Conservation (phyloP, 2,113 vertebrate genomes). For the Charadrius vociferus region DNA sequence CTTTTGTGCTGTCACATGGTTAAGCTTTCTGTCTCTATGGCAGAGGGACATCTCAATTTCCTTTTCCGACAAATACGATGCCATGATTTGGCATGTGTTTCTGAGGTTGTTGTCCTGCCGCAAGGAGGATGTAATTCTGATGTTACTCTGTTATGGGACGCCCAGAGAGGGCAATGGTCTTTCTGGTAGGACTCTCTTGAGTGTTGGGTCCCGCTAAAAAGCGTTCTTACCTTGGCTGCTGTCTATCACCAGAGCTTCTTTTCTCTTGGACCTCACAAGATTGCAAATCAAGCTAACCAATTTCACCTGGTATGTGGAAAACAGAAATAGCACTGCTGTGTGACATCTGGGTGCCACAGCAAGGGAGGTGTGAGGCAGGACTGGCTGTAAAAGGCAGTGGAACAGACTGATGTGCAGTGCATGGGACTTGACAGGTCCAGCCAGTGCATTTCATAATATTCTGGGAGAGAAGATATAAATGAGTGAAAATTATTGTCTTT, state of each 20-base stretch:
- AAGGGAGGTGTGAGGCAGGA: background rate
- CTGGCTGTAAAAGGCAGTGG: background rate
- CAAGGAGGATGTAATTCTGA: background rate
- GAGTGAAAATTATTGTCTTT: background rate
- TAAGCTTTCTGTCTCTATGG: background rate
- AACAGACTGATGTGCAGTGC: background rate
- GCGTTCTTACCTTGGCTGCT: background rate
- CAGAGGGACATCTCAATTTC: background rate
- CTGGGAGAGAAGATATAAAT: background rate
- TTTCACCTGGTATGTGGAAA: background rate
- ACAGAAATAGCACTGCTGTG: background rate
- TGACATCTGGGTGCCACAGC: background rate
- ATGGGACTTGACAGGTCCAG: background rate
- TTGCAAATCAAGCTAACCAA: background rate
- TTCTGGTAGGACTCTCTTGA: fast-evolving
- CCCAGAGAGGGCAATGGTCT: background rate
- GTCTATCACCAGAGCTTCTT: background rate
- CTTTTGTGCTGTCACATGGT: fast-evolving
- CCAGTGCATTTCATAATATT: background rate
- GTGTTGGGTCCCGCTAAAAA: background rate
- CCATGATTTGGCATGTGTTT: background rate
- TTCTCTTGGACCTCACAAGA: background rate
- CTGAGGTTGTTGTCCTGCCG: background rate
- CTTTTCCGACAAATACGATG: background rate
- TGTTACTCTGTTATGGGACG: background rate